phyloP scores from a whole-genome alignment of 2,797 vertebrate genomes.

The Sebastes oblongus region DNA sequence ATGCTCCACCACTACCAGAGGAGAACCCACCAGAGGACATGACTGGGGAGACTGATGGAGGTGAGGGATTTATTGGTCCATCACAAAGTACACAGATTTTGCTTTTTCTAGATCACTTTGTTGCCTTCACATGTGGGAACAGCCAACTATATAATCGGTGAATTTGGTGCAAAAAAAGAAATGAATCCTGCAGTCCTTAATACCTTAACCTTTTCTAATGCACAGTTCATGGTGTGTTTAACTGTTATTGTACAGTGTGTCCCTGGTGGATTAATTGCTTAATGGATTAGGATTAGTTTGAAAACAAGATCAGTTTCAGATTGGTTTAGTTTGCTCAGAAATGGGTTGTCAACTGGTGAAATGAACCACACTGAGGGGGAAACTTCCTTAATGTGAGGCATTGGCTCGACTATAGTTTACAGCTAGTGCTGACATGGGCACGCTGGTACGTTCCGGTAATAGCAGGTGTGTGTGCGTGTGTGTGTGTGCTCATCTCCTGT shows the following conservation, averaged over 20 bases:
- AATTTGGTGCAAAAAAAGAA: too few relatives aligned
- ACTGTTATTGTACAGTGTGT: background rate
- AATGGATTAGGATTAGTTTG: background rate
- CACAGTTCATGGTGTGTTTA: background rate
- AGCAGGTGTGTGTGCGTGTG: constrained; percentile 10
- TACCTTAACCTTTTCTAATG: background rate
- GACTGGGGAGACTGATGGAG: constrained; percentile 45
- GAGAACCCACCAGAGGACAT: constrained; percentile 29
- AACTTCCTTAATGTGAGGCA: background rate
- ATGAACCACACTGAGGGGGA: background rate
- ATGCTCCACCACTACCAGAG: constrained; percentile 71
- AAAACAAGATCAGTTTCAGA: background rate
- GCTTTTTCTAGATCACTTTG: background rate
- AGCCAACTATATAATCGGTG: background rate
- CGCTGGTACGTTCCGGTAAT: background rate
- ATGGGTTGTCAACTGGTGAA: background rate
- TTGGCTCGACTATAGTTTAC: background rate
- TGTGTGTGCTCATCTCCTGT: background rate
- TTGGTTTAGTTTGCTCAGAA: background rate
- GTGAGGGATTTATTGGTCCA: constrained; percentile 29
- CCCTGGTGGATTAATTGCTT: background rate
- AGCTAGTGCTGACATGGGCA: constrained; percentile 6
- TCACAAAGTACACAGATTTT: background rate
- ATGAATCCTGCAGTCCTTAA: background rate
- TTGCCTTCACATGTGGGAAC: background rate